Conservation (phyloP, 2,797 vertebrate genomes). For the Moxostoma hubbsi region DNA sequence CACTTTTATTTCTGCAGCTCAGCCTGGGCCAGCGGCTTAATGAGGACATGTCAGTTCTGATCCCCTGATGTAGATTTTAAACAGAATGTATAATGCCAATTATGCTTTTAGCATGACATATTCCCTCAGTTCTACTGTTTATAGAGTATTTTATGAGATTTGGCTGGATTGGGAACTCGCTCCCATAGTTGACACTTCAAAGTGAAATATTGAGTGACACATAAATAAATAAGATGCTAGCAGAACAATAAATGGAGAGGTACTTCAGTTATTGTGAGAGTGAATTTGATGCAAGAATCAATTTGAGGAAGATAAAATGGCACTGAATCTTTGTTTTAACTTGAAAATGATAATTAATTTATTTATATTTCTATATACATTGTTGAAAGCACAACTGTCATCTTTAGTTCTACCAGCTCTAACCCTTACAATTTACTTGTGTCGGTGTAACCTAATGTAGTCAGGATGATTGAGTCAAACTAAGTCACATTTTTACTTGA, state of each 20-base stretch:
- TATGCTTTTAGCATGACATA: conserved; percentile 70
- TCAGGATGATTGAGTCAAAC: no score
- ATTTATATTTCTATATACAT: background rate
- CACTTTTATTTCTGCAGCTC: conserved; percentile 71
- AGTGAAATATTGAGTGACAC: conserved; percentile 44
- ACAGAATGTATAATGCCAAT: conserved; percentile 77
- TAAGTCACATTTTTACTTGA: no score
- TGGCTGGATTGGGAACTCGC: conserved; percentile 23
- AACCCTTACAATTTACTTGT: no score
- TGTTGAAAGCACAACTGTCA: no score
- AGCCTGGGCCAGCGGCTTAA: conserved; percentile 74
- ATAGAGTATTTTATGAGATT: conserved; percentile 40
- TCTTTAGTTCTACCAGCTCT: no score
- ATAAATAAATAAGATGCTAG: conserved; percentile 43
- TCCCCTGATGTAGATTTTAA: conserved; percentile 64
- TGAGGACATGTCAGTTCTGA: conserved; percentile 71
- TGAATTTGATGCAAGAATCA: conserved; percentile 32
- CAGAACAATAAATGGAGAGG: conserved; percentile 11
- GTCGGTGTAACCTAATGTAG: no score
- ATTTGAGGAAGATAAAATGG: conserved; percentile 31
- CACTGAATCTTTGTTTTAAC: background rate
- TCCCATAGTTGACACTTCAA: conserved; percentile 36
- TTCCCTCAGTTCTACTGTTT: conserved; percentile 51
- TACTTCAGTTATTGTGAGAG: background rate
- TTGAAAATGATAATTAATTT: background rate